Evolutionary conservation across 2,113 vertebrate species (phyloP), one percentile per base, ranked within the genome.

Genomic region (Mirounga angustirostris): DNA sequence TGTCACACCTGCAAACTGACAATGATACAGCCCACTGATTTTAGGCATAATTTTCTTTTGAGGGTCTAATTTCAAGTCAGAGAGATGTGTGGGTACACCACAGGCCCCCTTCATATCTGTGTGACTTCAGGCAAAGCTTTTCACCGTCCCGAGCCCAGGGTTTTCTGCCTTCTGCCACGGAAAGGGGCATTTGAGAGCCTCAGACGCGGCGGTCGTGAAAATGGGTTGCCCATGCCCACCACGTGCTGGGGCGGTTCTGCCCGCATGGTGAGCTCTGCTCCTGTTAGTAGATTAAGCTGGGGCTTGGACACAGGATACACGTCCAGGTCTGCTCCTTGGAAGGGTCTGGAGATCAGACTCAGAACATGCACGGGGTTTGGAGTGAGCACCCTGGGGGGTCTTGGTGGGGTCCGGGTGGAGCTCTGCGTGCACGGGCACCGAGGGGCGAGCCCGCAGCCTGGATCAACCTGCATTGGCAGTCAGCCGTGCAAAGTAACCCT

Each of bases 391-490:
- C 11, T 3, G 30, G 4, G 1, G 0, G 22, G 95, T 97, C 89
- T 97, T 85, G 33, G 88, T 71, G 84, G 82, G 98, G 93, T 94
- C 73, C 14, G 36, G 76, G 84, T 79, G 97, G 97, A 94, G 86
- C 97, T 97, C 84, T 91, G 63, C 97, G 97, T 97, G 97, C 36
- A 91, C 95, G 40, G 4, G 97, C 98, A 97, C 93, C 95, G 92
- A 95, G 54, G 71, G 97, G 93, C 73, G 82, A 98, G 98, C 98
- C 98, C 90, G 46, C 93, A 19, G 97, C 82, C 78, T 63, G 92
- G 95, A 95, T 81, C 14, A 94, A 94, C 97, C 97, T 97, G 98
- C 95, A 94, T 88, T 96, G 98, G 97, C 95, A 91, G 96, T 65
- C 96, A 96, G 87, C 96, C 95, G 19, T 59, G 96, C 96, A 96